Conservation (phyloP, 2,888 invertebrate genomes). For the Suillia variegata region DNA sequence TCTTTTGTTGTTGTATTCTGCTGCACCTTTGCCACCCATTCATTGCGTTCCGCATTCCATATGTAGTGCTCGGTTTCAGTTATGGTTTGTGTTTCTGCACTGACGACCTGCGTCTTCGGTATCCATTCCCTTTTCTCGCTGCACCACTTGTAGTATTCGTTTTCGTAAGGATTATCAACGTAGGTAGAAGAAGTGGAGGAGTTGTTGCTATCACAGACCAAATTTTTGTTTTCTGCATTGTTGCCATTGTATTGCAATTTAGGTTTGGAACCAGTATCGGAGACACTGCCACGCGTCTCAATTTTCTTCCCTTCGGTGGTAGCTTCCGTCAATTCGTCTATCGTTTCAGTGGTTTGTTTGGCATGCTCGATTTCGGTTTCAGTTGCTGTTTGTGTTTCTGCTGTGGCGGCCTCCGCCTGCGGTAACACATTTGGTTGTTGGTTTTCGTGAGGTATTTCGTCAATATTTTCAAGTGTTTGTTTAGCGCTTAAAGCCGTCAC, state of each 20-base stretch:
- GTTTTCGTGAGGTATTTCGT: too few species aligned
- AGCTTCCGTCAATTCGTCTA: too few species aligned
- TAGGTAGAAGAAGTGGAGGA: slow-evolving; percentile 5
- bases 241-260: slow-evolving; percentile 73
- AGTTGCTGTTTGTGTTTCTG: too few species aligned
- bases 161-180: slow-evolving; percentile 54
- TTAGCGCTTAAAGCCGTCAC: too few species aligned
- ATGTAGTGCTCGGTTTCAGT: slow-evolving; percentile 63
- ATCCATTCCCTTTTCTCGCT: slow-evolving; percentile 63
- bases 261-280: slow-evolving; percentile 76
- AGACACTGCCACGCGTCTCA: slow-evolving; percentile 69
- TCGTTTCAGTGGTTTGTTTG: slow-evolving; percentile 71
- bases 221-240: slow-evolving; percentile 63
- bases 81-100: too few species aligned
- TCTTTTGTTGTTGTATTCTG: slow-evolving; percentile 9
- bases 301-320: too few species aligned
- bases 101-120: slow-evolving; percentile 34
- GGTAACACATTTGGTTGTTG: too few species aligned
- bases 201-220: slow-evolving; percentile 33
- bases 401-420: too few species aligned
- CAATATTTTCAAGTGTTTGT: too few species aligned
- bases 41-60: slow-evolving; percentile 68
- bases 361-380: slow-evolving; percentile 53
- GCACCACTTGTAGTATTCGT: slow-evolving; percentile 59
- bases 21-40: slow-evolving; percentile 63